Evolutionary conservation across 1,140 invertebrate species (phyloP).

Genomic region (Heliconius himera): DNA sequence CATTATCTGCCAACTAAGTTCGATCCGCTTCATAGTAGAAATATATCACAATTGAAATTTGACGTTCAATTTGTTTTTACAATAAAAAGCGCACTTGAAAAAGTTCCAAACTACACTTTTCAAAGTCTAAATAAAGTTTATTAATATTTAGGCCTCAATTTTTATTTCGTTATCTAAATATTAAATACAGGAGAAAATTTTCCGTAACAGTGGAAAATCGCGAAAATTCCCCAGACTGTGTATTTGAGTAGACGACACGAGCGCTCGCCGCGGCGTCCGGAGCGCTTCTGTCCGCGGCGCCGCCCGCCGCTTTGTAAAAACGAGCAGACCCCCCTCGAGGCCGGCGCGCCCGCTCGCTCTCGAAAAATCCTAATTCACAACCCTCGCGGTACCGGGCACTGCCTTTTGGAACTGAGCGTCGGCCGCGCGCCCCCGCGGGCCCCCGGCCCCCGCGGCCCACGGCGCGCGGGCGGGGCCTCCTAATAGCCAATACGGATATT

Average conservation of each 20-base stretch:
- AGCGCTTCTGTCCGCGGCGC: constrained; percentile 67
- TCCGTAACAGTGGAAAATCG: constrained; percentile 51
- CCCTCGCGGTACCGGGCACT: constrained; percentile 42
- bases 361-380: constrained; percentile 55
- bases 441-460: constrained; percentile 39
- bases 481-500: constrained; percentile 82
- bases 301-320: constrained; percentile 59
- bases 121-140: constrained; percentile 13
- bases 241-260: constrained; percentile 48
- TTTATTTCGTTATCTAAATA: constrained; percentile 22
- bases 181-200: constrained; percentile 7
- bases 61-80: not conserved
- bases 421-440: too few species aligned
- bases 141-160: constrained; percentile 14
- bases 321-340: constrained; percentile 51
- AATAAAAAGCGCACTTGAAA: constrained; percentile 14
- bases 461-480: constrained; percentile 69
- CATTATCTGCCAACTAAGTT: constrained; percentile 11
- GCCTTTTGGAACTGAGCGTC: constrained; percentile 47
- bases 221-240: constrained; percentile 45
- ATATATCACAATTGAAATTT: constrained; percentile 18
- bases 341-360: constrained; percentile 41
- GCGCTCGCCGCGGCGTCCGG: constrained; percentile 67
- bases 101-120: constrained; percentile 33
- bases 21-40: constrained; percentile 28